Percentiles rank a stretch among this genome's conserved stretches.
Conservation (phyloP, 2,888 invertebrate genomes). For the Amphipyra tragopoginis region DNA sequence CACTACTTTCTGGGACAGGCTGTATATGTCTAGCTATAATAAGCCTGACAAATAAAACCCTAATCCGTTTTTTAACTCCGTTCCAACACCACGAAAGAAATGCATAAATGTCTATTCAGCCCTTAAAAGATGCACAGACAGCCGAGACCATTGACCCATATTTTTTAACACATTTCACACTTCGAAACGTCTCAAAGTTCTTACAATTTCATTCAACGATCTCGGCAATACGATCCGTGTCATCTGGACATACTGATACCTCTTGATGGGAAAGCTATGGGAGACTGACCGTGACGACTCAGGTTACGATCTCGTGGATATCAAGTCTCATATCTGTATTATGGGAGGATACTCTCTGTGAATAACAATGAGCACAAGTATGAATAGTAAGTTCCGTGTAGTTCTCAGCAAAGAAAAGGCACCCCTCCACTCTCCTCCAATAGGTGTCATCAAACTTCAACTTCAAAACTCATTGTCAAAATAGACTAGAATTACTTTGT, state of each 20-base stretch:
- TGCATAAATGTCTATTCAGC: too few relatives aligned
- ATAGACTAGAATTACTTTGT: too few relatives aligned
- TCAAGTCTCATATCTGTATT: constrained; percentile 59
- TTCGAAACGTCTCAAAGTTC: constrained; percentile 41
- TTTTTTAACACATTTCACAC: constrained; percentile 38
- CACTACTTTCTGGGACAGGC: too few relatives aligned
- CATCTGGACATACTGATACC: constrained; percentile 64
- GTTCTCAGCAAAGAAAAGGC: too few relatives aligned
- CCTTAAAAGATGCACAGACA: constrained; percentile 26
- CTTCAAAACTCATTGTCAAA: too few relatives aligned
- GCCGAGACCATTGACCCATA: constrained; percentile 28
- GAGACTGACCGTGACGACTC: constrained; percentile 78
- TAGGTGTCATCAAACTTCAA: too few relatives aligned
- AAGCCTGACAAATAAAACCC: too few relatives aligned
- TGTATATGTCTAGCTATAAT: too few relatives aligned
- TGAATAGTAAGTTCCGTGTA: too few relatives aligned
- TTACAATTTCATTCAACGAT: constrained; percentile 38
- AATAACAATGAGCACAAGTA: constrained; percentile 19
- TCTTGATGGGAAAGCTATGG: constrained; percentile 77
- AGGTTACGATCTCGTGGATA: constrained; percentile 73
- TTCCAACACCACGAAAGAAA: too few relatives aligned
- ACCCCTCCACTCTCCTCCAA: too few relatives aligned
- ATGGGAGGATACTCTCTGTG: constrained; percentile 47
- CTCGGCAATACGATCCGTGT: constrained; percentile 55
- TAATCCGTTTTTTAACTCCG: too few relatives aligned